phyloP scores from a whole-genome alignment of 2,113 vertebrate species.

The Alosa alosa region DNA sequence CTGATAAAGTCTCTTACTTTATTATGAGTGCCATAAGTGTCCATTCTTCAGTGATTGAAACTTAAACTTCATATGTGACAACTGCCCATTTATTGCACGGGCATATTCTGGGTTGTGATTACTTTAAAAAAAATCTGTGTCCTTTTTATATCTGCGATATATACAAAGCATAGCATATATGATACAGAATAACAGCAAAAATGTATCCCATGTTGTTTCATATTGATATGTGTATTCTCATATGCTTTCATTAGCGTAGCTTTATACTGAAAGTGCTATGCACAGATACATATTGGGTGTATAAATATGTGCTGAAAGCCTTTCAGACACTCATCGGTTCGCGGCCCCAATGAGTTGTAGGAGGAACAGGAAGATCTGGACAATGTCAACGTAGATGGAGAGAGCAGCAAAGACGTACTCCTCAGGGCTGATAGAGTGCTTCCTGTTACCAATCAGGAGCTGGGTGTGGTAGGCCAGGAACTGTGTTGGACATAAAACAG shows the following conservation, averaged over 20 bases:
- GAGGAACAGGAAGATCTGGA: conserved; percentile 92
- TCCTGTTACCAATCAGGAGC: conserved; percentile 91
- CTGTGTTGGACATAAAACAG: conserved; percentile 59
- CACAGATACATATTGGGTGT: not conserved
- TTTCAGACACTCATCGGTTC: conserved; percentile 48
- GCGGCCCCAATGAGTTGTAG: conserved; percentile 83
- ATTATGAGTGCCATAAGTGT: not conserved
- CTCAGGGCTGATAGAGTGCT: conserved; percentile 85
- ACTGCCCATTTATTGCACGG: not conserved
- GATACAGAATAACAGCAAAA: not conserved
- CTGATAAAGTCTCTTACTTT: not conserved
- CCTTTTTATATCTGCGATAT: not conserved
- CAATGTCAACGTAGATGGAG: conserved; percentile 88
- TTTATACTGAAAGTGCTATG: not conserved
- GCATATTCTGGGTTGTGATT: not conserved
- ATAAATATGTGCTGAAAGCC: not conserved
- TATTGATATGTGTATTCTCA: not conserved
- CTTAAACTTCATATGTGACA: not conserved
- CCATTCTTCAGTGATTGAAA: not conserved
- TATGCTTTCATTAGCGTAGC: not conserved
- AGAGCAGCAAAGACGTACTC: conserved; percentile 90
- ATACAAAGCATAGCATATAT: not conserved
- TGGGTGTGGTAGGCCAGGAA: conserved; percentile 97
- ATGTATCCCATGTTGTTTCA: not conserved
- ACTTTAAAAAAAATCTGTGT: not conserved